These are phyloP conservation scores for Esox lucius DNA, from an alignment of 2,797 vertebrate species.

Conservation along the genomic window DNA sequence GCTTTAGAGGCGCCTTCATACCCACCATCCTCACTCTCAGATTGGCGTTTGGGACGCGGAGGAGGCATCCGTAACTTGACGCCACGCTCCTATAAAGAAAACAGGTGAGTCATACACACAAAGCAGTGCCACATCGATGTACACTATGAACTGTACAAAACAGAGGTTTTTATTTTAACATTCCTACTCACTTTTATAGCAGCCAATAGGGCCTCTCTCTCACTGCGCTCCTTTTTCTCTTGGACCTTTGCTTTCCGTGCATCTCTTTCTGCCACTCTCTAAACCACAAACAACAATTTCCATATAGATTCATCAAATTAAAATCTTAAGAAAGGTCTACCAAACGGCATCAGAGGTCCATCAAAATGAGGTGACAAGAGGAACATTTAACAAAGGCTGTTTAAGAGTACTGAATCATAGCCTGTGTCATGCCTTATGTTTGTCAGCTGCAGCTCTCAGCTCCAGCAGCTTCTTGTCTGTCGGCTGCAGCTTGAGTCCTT, in stretches of 20 bases:
- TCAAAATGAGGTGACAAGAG: too few species aligned
- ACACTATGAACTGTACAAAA: too few species aligned
- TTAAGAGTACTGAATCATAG: background rate
- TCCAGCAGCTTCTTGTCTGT: constrained; percentile 88
- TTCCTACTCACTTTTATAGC: constrained; percentile 71
- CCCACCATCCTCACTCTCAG: constrained; percentile 75
- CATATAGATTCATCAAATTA: background rate
- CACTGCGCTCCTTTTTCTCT: constrained; percentile 75
- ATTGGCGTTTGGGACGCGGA: constrained; percentile 31
- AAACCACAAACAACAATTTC: background rate
- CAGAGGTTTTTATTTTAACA: background rate
- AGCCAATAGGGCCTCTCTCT: constrained; percentile 76
- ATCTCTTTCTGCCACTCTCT: constrained; percentile 87
- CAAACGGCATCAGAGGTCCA: too few species aligned
- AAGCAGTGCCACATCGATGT: background rate
- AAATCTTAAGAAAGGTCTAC: too few species aligned
- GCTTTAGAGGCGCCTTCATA: constrained; percentile 46
- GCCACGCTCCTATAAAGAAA: constrained; percentile 77
- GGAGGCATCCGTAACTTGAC: constrained; percentile 74
- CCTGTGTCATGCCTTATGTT: constrained; percentile 77
- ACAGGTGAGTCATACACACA: background rate
- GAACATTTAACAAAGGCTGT: too few species aligned
- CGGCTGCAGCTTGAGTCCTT: constrained; percentile 80
- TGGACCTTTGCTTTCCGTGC: constrained; percentile 81
- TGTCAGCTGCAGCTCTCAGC: constrained; percentile 84